These are phyloP conservation scores for Drosophila micromelanica DNA, from an alignment of 1,140 invertebrate species.

Conservation along the genomic window DNA sequence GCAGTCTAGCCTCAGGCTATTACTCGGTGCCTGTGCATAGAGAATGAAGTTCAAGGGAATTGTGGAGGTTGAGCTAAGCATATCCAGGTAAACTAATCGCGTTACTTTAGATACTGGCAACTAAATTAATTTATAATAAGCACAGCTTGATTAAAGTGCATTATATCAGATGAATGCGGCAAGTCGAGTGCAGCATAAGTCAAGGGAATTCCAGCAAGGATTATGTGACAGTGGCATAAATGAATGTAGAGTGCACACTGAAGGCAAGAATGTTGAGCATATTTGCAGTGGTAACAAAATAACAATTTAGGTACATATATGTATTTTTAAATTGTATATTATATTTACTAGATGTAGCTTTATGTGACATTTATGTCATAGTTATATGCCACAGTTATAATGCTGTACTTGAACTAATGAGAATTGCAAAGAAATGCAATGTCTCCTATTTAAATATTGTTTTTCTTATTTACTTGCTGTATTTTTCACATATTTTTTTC, in stretches of 20 bases:
- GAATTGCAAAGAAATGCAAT: no score
- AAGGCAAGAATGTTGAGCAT: not conserved
- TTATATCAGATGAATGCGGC: constrained; percentile 6
- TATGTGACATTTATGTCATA: no score
- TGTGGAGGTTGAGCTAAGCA: constrained; percentile 3
- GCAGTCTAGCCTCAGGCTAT: not conserved
- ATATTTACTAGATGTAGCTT: no score
- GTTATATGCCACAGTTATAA: no score
- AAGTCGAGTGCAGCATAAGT: not conserved
- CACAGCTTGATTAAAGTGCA: constrained; percentile 56
- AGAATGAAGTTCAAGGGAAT: constrained; percentile 6
- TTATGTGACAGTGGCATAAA: not conserved
- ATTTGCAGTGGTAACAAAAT: not conserved
- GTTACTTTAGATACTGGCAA: constrained; percentile 35
- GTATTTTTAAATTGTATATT: no score
- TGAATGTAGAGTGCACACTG: not conserved
- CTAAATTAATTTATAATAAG: constrained; percentile 64
- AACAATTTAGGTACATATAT: no score
- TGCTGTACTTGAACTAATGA: no score
- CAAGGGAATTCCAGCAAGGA: not conserved
- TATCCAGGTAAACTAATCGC: constrained; percentile 52
- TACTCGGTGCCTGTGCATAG: constrained; percentile 28
- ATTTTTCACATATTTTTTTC: no score
- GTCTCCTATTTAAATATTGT: no score
- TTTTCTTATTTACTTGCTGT: no score